A percentile compares a stretch with the other conserved stretches of the same genome.
phyloP scores from a whole-genome alignment of 2,888 invertebrate species.

The Rugalucina vietnamica region DNA sequence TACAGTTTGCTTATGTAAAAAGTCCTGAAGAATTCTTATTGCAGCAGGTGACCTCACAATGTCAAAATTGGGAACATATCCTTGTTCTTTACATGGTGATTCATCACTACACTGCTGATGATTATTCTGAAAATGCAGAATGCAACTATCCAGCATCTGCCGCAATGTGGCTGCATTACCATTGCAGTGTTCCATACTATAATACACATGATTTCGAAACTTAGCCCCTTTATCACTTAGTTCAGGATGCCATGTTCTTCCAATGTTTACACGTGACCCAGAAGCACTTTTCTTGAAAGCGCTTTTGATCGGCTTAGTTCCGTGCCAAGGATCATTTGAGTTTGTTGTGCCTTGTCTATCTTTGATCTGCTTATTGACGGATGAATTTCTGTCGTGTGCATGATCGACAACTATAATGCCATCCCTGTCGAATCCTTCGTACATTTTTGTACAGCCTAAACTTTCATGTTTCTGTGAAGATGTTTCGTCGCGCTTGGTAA shows the following conservation, averaged over 20 bases:
- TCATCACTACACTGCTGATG: neutral
- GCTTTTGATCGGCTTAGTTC: neutral
- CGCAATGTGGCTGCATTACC: neutral
- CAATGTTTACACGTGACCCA: neutral
- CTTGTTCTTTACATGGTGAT: neutral
- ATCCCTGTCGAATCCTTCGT: neutral
- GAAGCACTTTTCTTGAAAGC: neutral
- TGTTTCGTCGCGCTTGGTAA: slow-evolving; percentile 16
- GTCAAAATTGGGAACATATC: slow-evolving; percentile 6
- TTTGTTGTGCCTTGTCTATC: neutral
- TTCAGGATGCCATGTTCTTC: slow-evolving; percentile 26
- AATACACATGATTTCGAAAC: slow-evolving; percentile 26
- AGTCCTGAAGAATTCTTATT: neutral
- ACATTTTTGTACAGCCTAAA: slow-evolving; percentile 6
- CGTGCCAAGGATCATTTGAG: slow-evolving; percentile 18
- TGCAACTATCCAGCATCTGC: neutral
- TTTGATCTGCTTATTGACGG: slow-evolving; percentile 6
- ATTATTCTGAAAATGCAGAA: slow-evolving; percentile 1
- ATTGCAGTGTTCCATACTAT: neutral
- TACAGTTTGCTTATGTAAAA: neutral
- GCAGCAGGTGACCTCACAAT: neutral
- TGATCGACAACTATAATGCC: slow-evolving; percentile 3
- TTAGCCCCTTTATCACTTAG: slow-evolving; percentile 22
- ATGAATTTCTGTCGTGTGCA: slow-evolving; percentile 22
- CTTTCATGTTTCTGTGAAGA: neutral